Conservation (phyloP, 2,797 vertebrate genomes). For the Leptoclinus maculatus region DNA sequence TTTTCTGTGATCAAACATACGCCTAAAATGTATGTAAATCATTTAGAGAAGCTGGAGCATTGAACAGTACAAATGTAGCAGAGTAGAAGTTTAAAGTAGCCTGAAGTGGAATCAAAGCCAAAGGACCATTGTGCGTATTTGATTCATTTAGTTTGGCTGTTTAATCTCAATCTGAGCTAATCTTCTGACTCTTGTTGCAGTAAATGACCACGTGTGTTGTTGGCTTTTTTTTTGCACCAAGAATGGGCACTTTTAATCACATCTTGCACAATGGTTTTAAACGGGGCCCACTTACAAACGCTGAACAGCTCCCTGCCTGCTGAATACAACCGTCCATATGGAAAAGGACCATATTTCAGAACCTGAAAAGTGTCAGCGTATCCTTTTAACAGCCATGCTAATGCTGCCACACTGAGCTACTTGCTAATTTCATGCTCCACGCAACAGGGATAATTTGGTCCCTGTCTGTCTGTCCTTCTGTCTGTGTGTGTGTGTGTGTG, state of each 20-base stretch:
- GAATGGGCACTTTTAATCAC: conserved; percentile 23
- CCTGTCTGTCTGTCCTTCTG: conserved; percentile 49
- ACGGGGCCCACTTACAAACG: conserved; percentile 27
- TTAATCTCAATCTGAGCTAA: conserved; percentile 29
- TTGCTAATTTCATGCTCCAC: conserved; percentile 82
- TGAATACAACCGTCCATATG: conserved; percentile 29
- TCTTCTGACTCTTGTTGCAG: conserved; percentile 20
- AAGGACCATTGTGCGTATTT: background rate
- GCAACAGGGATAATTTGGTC: conserved; percentile 79
- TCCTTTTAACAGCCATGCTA: conserved; percentile 77
- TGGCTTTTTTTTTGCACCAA: conserved; percentile 17
- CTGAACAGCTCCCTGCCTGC: conserved; percentile 47
- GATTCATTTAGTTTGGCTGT: conserved; percentile 11
- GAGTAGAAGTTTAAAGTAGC: background rate
- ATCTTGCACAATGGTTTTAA: conserved; percentile 29
- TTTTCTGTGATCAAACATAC: too few species aligned
- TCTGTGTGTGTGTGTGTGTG: conserved; percentile 11
- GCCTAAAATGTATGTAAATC: too few species aligned
- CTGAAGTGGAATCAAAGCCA: background rate
- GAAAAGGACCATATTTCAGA: conserved; percentile 61
- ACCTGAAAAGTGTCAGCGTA: conserved; percentile 67
- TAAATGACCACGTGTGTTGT: conserved; percentile 12
- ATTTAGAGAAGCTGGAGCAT: background rate
- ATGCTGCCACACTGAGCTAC: conserved; percentile 80
- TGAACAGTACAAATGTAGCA: background rate